phyloP scores from a whole-genome alignment of 1,140 invertebrate genomes.

The Scaptomyza pallida region DNA sequence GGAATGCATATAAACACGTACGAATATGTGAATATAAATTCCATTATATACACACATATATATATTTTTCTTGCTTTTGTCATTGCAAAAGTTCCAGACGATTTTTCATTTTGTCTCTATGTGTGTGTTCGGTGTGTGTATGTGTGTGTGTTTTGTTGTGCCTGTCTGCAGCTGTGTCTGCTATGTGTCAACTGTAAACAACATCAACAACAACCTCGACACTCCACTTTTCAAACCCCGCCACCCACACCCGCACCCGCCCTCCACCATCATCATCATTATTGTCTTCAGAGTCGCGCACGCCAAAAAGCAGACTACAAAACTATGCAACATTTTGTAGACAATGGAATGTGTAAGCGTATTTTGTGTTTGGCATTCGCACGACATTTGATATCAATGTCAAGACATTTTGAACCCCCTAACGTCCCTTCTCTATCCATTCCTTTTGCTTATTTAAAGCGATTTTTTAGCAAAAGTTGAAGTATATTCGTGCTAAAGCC shows the following conservation, averaged over 20 bases:
- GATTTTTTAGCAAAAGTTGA: constrained; percentile 33
- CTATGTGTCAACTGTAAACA: constrained; percentile 79
- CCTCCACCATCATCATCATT: constrained; percentile 1
- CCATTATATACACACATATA: no score
- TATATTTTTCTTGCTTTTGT: constrained; percentile 45
- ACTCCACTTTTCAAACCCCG: no score
- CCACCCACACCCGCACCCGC: no score
- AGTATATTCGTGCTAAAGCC: constrained; percentile 30
- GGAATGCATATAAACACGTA: constrained; percentile 2
- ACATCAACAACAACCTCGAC: constrained; percentile 57
- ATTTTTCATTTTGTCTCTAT: constrained; percentile 40
- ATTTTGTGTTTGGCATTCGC: constrained; percentile 44
- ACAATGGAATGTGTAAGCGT: constrained; percentile 46
- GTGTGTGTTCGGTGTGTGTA: background rate
- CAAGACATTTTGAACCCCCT: constrained; percentile 61
- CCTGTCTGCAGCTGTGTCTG: constrained; percentile 79
- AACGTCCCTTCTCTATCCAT: no score
- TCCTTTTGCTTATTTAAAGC: constrained; percentile 43
- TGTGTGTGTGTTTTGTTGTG: constrained; percentile 15
- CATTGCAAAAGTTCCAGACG: constrained; percentile 29
- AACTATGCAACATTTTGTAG: constrained; percentile 57
- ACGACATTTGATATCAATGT: constrained; percentile 82
- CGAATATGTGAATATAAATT: constrained; percentile 24
- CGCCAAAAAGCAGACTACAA: constrained; percentile 63
- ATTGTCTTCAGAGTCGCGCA: constrained; percentile 8